Percentiles rank a stretch among this genome's conserved stretches.
Conservation (phyloP, 2,888 invertebrate genomes). For the Creontiades dilutus region DNA sequence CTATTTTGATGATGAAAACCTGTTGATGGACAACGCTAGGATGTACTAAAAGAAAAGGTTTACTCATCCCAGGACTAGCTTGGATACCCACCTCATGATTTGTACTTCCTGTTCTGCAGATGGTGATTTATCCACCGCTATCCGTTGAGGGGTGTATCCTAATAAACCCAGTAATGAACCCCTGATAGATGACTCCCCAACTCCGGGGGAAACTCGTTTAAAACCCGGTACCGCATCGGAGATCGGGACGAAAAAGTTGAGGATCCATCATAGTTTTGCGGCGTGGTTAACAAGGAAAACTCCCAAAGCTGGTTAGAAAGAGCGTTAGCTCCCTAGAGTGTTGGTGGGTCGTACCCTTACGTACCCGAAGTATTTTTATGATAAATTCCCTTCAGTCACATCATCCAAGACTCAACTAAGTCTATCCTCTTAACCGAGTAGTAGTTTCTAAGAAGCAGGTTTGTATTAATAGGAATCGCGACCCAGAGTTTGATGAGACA, state of each 20-base stretch:
- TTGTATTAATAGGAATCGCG: background rate
- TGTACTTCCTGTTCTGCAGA: no score
- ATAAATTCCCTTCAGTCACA: background rate
- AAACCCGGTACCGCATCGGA: background rate
- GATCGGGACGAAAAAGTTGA: background rate
- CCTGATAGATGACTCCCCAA: background rate
- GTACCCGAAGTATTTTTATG: background rate
- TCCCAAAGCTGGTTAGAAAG: background rate
- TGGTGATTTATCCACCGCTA: background rate
- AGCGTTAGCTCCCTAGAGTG: background rate
- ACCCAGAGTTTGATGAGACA: background rate
- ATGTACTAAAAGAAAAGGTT: no score
- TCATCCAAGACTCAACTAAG: background rate
- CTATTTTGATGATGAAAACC: no score
- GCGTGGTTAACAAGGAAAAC: background rate
- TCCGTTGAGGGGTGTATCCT: background rate
- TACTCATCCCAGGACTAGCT: no score
- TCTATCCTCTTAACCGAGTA: background rate
- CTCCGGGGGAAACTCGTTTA: background rate
- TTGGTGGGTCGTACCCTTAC: background rate
- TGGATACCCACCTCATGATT: no score
- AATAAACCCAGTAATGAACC: constrained; percentile 13
- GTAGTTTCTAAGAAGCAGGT: background rate
- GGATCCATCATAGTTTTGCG: constrained; percentile 12
- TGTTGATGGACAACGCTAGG: no score